Conservation (phyloP, 2,888 invertebrate genomes). For the Caenorhabditis afra region DNA sequence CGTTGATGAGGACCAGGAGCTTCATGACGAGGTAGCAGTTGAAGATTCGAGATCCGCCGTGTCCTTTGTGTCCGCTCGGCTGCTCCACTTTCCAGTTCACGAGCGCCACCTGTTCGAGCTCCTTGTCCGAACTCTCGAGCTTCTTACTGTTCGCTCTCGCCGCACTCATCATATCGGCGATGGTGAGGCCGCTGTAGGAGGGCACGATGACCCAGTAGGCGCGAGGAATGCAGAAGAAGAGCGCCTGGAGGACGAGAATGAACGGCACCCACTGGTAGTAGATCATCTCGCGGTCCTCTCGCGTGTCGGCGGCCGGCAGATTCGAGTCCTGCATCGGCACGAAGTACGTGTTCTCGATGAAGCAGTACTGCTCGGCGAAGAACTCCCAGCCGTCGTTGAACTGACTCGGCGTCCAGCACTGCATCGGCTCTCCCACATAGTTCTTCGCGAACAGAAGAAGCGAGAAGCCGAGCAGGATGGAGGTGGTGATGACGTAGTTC, state of each 20-base stretch:
- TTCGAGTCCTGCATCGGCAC: conserved; percentile 69
- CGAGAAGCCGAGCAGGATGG: conserved; percentile 81
- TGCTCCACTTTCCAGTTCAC: conserved; percentile 36
- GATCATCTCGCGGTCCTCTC: conserved; percentile 70
- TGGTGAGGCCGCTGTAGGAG: conserved; percentile 64
- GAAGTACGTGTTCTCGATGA: conserved; percentile 82
- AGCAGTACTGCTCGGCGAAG: conserved; percentile 83
- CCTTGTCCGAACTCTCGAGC: conserved; percentile 41
- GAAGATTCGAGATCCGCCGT: conserved; percentile 51
- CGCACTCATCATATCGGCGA: conserved; percentile 55
- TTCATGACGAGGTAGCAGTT: conserved; percentile 71
- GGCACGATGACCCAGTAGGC: conserved; percentile 69
- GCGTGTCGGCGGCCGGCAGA: conserved; percentile 58
- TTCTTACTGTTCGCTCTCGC: conserved; percentile 42
- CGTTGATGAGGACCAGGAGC: conserved; percentile 62
- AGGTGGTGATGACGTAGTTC: conserved; percentile 81
- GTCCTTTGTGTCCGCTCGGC: conserved; percentile 22
- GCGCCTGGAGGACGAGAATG: conserved; percentile 74
- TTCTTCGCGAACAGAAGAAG: conserved; percentile 82
- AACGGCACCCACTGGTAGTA: conserved; percentile 80
- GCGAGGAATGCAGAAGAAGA: conserved; percentile 72
- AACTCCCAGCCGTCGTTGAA: conserved; percentile 81
- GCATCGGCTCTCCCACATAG: conserved; percentile 83
- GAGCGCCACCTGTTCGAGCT: conserved; percentile 45
- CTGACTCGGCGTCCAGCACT: conserved; percentile 81